Base-by-base conservation (phyloP, 2,113 vertebrate genomes). In the Seriola dumerili region DNA sequence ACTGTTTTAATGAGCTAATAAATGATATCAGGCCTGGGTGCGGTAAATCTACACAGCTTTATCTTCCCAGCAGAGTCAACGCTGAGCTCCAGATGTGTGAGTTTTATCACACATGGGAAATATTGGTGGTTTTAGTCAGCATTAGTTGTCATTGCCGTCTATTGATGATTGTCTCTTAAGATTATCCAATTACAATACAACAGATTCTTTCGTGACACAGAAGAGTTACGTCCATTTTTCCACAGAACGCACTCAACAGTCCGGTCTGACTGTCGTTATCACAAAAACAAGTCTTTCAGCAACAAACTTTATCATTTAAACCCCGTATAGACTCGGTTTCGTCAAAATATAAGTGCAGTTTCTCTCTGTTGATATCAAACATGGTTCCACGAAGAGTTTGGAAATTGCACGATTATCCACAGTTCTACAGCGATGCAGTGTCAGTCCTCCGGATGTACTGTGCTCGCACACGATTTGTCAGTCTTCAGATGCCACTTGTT, bases 281-380 rank as follows among this genome's bases (percentile, higher is more conserved):
- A 57, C 40, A 78, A 62, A 75, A 48, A 74, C 62, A 19, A 72
- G 76, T 81, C 72, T 77, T 59, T 86, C 62, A 70, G 54, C 64
- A 71, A 70, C 71, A 80, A 74, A 58, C 70, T 50, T 55, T 52
- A 3, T 66, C n/a, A 44, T 63, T 61, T 25, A 14, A 70, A 58
- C 42, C 72, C 52, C 36, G 8, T n/a, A 12, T 25, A 21, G 58
- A 65, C 68, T 65, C 16, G 3, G 57, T 62, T 76, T 34, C 74
- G 82, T 85, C 68, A 13, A 61, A 25, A 25, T 64, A 3, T 63
- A 85, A 86, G 87, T 87, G 85, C 87, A 86, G 61, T 66, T 85
- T 91, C 65, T 80, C 78, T 90, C 88, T 72, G 82, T 70, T 91
- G 81, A 90, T 88, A 86, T 91, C 86, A 78, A 81, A 80, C 46